Evolutionary conservation across 2,888 invertebrate species (phyloP).

Genomic region (Branchinecta sandiegonensis): DNA sequence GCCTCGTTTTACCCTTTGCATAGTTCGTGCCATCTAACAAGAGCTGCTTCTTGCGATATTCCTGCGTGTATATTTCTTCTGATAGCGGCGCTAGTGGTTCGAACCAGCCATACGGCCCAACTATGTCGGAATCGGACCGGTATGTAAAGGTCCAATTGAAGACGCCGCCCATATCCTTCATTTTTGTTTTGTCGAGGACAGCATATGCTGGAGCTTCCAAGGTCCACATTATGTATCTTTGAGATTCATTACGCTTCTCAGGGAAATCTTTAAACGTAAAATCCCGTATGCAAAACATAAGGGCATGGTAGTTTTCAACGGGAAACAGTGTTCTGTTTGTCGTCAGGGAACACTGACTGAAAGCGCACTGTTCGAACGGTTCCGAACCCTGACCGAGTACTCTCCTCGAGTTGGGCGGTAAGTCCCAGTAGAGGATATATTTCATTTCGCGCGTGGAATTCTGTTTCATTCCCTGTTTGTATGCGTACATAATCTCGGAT

Average conservation of each 20-base stretch:
- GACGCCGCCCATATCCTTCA: conserved; percentile 35
- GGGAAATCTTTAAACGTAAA: conserved; percentile 24
- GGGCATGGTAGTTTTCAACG: conserved; percentile 25
- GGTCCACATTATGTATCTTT: conserved; percentile 25
- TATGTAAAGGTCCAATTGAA: conserved; percentile 42
- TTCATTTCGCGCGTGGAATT: too few relatives aligned
- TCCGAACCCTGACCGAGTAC: too few relatives aligned
- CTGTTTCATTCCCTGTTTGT: too few relatives aligned
- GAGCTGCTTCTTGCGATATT: too few relatives aligned
- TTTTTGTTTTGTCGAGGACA: too few relatives aligned
- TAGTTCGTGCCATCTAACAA: not conserved
- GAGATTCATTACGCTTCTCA: conserved; percentile 21
- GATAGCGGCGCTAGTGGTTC: conserved; percentile 14
- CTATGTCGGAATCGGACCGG: conserved; percentile 38
- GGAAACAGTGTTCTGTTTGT: conserved; percentile 24
- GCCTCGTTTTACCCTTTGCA: not conserved
- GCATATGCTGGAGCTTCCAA: conserved; percentile 24
- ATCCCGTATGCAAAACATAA: conserved; percentile 26
- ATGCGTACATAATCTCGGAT: too few relatives aligned
- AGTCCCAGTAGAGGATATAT: too few relatives aligned
- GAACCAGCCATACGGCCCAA: conserved; percentile 35
- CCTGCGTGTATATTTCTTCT: not conserved
- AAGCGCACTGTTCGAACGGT: conserved; percentile 21
- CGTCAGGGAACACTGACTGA: conserved; percentile 25
- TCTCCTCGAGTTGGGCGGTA: too few relatives aligned